Conservation (phyloP, 2,888 invertebrate genomes). For the Andrena minutula region DNA sequence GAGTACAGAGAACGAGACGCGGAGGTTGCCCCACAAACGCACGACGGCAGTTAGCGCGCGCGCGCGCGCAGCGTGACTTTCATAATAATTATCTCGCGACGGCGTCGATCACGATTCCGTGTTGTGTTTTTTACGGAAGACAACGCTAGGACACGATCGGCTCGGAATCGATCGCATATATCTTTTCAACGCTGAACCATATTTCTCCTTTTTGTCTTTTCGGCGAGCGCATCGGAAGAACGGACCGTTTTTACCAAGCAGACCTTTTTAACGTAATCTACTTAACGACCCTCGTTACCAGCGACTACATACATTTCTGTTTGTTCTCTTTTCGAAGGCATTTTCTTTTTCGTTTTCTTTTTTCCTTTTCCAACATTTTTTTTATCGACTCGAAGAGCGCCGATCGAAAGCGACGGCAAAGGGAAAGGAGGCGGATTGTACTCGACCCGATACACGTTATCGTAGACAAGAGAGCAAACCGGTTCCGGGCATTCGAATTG, state of each 20-base stretch:
- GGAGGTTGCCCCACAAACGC: constrained; percentile 23
- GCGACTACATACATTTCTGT: constrained; percentile 25
- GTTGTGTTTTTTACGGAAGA: constrained; percentile 49
- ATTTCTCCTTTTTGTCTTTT: constrained; percentile 1
- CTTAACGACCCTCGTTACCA: constrained; percentile 13
- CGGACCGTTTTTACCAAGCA: constrained; percentile 12
- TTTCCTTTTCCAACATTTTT: neutral
- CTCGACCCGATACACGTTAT: neutral
- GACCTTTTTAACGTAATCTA: neutral
- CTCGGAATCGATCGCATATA: constrained; percentile 22
- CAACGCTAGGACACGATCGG: constrained; percentile 39
- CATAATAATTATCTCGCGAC: constrained; percentile 31
- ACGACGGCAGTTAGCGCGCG: constrained; percentile 44
- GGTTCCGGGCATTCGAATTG: constrained; percentile 9
- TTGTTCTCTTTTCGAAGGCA: constrained; percentile 18
- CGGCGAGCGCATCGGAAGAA: constrained; percentile 18
- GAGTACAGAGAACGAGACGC: constrained; percentile 43
- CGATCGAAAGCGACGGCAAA: constrained; percentile 14
- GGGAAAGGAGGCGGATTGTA: neutral
- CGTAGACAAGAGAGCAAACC: neutral
- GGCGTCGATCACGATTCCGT: constrained; percentile 34
- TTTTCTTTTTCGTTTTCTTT: constrained; percentile 11
- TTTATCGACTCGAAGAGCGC: neutral
- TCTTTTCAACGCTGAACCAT: constrained; percentile 11
- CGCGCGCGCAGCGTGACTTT: constrained; percentile 42